Conservation (phyloP, 1,140 invertebrate genomes). For the Adelges cooleyi region DNA sequence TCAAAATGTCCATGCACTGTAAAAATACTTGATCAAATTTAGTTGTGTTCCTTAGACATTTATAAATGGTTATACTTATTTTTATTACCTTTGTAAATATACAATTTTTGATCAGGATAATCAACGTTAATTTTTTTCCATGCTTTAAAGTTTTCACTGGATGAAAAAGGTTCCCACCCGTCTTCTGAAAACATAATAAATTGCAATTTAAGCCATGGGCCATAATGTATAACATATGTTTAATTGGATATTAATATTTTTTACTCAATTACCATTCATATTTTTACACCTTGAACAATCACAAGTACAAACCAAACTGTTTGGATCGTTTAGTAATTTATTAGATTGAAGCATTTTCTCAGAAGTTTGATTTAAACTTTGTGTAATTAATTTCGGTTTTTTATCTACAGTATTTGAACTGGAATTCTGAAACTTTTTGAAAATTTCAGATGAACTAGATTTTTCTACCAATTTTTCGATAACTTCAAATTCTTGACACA, state of each 20-base stretch:
- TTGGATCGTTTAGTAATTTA: neutral
- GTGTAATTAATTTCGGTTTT: too few relatives aligned
- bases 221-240: too few relatives aligned
- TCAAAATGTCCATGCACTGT: conserved; percentile 67
- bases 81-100: conserved; percentile 59
- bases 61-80: too few relatives aligned
- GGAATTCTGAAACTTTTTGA: neutral
- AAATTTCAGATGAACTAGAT: neutral
- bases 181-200: conserved; percentile 37
- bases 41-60: neutral
- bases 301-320: neutral
- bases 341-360: neutral
- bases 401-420: neutral
- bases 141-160: conserved; percentile 63
- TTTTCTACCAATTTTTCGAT: conserved; percentile 21
- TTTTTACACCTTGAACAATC: conserved; percentile 26
- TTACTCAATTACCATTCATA: conserved; percentile 19
- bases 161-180: conserved; percentile 65
- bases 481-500: conserved; percentile 27
- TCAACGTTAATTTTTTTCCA: conserved; percentile 61
- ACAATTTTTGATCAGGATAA: conserved; percentile 46
- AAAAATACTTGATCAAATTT: conserved; percentile 2
- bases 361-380: too few relatives aligned
- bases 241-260: too few relatives aligned
- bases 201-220: too few relatives aligned